These are phyloP conservation scores for Molossus alvarezi DNA, from an alignment of 2,797 vertebrate species.

Conservation along the genomic window DNA sequence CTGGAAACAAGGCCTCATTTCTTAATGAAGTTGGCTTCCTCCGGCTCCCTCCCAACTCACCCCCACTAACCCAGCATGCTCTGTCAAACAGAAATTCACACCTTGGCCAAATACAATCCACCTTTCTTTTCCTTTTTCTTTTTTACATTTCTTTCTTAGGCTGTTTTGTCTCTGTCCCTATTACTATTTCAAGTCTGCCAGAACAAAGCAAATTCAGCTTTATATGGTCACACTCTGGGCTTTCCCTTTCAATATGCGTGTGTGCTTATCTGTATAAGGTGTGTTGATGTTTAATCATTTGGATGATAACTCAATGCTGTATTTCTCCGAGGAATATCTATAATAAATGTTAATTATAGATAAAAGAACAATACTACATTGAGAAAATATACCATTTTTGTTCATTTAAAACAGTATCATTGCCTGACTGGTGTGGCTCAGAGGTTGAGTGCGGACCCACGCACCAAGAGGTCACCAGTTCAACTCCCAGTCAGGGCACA, in stretches of 20 bases:
- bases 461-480: too few species aligned
- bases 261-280: slow-evolving; percentile 10
- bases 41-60: neutral
- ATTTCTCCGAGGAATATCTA: slow-evolving; percentile 45
- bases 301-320: neutral
- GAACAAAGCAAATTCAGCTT: neutral
- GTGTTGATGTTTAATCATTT: slow-evolving; percentile 61
- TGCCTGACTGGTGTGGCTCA: neutral
- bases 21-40: neutral
- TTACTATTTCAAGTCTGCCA: neutral
- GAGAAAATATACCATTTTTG: slow-evolving; percentile 59
- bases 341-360: slow-evolving; percentile 73
- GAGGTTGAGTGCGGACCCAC: too few species aligned
- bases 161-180: neutral
- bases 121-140: neutral
- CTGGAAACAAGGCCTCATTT: neutral
- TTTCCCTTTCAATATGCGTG: neutral
- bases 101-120: neutral
- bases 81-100: neutral
- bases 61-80: neutral
- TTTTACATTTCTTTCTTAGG: neutral
- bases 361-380: neutral
- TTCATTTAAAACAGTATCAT: slow-evolving; percentile 50
- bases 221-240: neutral
- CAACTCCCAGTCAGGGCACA: too few species aligned